These are phyloP conservation scores for Calyptommatus sinebrachiatus DNA, from an alignment of 2,113 vertebrate species.

Conservation along the genomic window DNA sequence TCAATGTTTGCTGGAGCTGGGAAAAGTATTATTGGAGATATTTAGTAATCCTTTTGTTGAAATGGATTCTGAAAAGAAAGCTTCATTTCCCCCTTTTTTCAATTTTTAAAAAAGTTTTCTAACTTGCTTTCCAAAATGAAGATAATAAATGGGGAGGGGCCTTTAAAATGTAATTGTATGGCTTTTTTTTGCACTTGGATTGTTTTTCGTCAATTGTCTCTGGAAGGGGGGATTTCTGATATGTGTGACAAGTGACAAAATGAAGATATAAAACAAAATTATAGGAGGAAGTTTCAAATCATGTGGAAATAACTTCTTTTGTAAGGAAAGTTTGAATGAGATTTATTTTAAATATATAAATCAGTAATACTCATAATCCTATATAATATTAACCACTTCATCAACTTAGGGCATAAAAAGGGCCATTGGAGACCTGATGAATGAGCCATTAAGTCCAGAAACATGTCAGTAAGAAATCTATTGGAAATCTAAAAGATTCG, in stretches of 20 bases:
- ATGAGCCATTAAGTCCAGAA: neutral
- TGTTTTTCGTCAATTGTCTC: slow-evolving; percentile 23
- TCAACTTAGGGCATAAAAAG: neutral
- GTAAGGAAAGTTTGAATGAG: slow-evolving; percentile 41
- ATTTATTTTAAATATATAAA: neutral
- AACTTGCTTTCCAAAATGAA: slow-evolving; percentile 11
- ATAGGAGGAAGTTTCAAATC: slow-evolving; percentile 47
- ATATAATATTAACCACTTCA: slow-evolving; percentile 37
- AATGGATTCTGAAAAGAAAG: neutral
- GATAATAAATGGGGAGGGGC: neutral
- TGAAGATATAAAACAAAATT: slow-evolving; percentile 52
- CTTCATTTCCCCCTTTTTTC: neutral
- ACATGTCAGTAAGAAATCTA: neutral
- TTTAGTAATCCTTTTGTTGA: neutral
- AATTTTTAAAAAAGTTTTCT: neutral
- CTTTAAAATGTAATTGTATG: neutral
- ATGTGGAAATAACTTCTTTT: slow-evolving; percentile 61
- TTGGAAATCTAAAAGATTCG: neutral
- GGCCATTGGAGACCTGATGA: neutral
- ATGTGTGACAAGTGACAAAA: slow-evolving; percentile 58
- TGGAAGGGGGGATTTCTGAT: slow-evolving; percentile 38
- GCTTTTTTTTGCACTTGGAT: slow-evolving; percentile 13
- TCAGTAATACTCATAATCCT: slow-evolving; percentile 25
- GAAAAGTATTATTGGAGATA: too few relatives aligned
- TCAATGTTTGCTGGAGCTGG: neutral